Evolutionary conservation across 2,797 vertebrate genomes (phyloP).

Genomic region (Sandelia bainsii): DNA sequence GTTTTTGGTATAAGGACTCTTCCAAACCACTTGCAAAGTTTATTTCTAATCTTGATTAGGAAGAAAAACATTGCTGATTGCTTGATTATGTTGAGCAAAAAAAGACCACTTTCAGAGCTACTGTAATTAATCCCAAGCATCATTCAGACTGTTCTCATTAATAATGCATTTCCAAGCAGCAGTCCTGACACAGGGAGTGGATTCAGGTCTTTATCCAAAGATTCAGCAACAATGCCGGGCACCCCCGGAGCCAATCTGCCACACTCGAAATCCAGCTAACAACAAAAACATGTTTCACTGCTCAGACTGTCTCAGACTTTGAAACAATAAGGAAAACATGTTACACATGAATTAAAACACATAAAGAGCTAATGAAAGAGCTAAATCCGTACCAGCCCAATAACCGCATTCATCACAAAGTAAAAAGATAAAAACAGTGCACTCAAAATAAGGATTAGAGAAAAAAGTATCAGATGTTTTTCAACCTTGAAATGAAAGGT

Average conservation of each 20-base stretch:
- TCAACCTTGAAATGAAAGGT: background rate
- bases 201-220: conserved; percentile 68
- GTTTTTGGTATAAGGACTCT: conserved; percentile 14
- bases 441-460: background rate
- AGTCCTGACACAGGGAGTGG: conserved; percentile 62
- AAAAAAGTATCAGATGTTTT: background rate
- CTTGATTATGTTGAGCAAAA: conserved; percentile 21
- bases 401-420: background rate
- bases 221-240: conserved; percentile 65
- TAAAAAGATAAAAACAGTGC: background rate
- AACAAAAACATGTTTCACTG: conserved; percentile 25
- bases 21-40: conserved; percentile 29
- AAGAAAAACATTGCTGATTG: conserved; percentile 21
- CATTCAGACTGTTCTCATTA: conserved; percentile 73
- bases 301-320: conserved; percentile 9
- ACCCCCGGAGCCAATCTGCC: conserved; percentile 67
- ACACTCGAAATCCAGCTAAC: conserved; percentile 11
- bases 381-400: conserved; percentile 2
- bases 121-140: conserved; percentile 78
- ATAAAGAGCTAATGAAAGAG: conserved; percentile 5
- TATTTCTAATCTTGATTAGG: conserved; percentile 25
- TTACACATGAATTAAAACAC: conserved; percentile 4
- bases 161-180: conserved; percentile 77
- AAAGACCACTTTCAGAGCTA: conserved; percentile 46
- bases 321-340: conserved; percentile 15